These are phyloP conservation scores for Chlorodrepanis virens DNA, from an alignment of 2,113 vertebrate species.

Conservation along the genomic window DNA sequence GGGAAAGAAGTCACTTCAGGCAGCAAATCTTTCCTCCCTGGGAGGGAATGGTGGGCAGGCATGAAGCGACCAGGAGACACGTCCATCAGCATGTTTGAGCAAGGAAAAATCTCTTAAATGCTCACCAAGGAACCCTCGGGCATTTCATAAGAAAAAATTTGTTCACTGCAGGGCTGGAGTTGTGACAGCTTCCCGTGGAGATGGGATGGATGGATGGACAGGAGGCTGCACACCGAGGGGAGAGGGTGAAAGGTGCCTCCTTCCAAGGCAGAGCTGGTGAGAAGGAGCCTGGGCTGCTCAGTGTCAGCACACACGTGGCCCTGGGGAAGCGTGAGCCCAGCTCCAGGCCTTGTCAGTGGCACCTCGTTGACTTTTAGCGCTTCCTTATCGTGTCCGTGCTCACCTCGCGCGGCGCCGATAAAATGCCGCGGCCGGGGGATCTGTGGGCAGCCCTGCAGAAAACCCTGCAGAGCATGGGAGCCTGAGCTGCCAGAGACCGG, in stretches of 20 bases:
- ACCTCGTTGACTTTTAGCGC: conserved; percentile 72
- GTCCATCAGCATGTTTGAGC: neutral
- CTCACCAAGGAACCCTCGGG: accelerated
- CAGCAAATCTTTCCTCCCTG: neutral
- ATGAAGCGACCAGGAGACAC: neutral
- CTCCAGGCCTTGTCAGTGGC: conserved; percentile 57
- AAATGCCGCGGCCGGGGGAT: conserved; percentile 65
- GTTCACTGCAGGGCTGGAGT: neutral
- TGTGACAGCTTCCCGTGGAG: neutral
- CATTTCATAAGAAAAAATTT: neutral
- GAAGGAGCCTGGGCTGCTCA: conserved; percentile 3
- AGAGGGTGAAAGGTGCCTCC: neutral
- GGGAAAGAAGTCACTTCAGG: neutral
- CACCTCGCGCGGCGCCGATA: conserved; percentile 61
- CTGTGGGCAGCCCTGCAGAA: neutral
- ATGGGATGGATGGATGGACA: neutral
- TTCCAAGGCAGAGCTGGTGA: neutral
- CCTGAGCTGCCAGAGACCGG: neutral
- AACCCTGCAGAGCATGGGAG: neutral
- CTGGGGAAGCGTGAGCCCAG: conserved; percentile 1
- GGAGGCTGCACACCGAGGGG: neutral
- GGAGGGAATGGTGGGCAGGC: neutral
- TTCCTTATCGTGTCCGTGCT: conserved; percentile 58
- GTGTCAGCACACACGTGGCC: neutral
- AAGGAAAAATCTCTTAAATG: neutral